Base-by-base conservation (phyloP, 2,888 invertebrate species). In the Heliothis peltigera region DNA sequence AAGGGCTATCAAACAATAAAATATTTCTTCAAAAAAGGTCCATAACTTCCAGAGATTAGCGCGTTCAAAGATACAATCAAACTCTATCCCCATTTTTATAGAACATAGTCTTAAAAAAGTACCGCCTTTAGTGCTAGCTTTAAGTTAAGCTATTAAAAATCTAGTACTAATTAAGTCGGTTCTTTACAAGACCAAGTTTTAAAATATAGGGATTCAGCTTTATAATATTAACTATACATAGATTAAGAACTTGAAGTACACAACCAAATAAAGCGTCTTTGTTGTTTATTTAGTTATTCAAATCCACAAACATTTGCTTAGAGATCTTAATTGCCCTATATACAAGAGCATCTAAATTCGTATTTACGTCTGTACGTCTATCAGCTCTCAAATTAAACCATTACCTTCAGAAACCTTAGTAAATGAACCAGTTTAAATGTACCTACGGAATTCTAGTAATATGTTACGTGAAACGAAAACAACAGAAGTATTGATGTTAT, bases 361-460 rank as follows among this genome's bases (percentile, higher is more conserved):
- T 15, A 21, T 52, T 63, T 48, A 51, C 72, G 70, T 70, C 70
- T 25, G 53, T 59, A 49, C 51, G 56, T 59, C 72, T 49, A 70
- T 74, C 63, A 70, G n/a, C 39, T 48, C 28, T 64, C 56, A 48
- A 70, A 70, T 74, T 74, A 65, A 62, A 65, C 56, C 55, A 66
- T 72, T 72, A 72, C 25, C 59, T 62, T 17, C 52, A 61, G 55
- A 75, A 63, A 65, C 25, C 44, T 32, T 54, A 32, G 25, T 39
- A n/a, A 64, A 47, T 22, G 3, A 57, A 56, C 18, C 53, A 39
- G 15, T 19, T 49, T 49, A 7, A 21, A 46, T 42, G 28, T 15
- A 12, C n/a, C n/a, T n/a, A n/a, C 4, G 5, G 8, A 32, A 51
- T 17, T 51, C 32, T 2, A 19, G 19, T 35, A 19, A 19, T 39